Percentiles rank a stretch among this genome's conserved stretches.
These are phyloP conservation scores for Hyaena hyaena DNA, from an alignment of 2,113 vertebrate genomes.

Conservation along the genomic window DNA sequence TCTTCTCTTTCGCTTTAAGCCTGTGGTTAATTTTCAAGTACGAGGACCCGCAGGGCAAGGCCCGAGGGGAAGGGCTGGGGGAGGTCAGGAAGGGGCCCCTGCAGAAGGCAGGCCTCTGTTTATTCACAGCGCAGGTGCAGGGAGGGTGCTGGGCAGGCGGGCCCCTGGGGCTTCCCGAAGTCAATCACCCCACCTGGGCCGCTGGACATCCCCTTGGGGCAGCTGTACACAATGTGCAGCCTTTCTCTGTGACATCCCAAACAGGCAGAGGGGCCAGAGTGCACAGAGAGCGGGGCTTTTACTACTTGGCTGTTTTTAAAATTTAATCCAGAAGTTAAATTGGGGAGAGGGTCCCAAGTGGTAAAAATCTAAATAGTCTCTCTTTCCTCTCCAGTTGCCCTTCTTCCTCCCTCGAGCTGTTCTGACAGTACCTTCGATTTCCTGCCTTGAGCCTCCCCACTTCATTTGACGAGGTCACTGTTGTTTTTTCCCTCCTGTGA, in stretches of 20 bases:
- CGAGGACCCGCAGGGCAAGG: not conserved
- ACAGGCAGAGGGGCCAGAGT: conserved; percentile 36
- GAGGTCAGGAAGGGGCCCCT: conserved; percentile 41
- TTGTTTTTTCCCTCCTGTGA: conserved; percentile 72
- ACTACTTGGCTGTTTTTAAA: conserved; percentile 65
- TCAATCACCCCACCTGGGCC: conserved; percentile 58
- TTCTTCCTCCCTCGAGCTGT: not conserved
- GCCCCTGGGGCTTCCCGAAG: conserved; percentile 54
- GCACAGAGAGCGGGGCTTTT: conserved; percentile 4
- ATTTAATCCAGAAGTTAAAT: conserved; percentile 58
- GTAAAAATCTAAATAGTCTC: conserved; percentile 33
- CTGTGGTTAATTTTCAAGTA: conserved; percentile 54
- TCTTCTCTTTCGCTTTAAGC: conserved; percentile 17
- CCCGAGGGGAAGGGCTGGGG: not conserved
- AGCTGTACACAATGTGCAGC: conserved; percentile 24
- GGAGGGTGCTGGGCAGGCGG: conserved; percentile 46
- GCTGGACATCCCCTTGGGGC: not conserved
- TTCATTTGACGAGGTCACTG: conserved; percentile 52
- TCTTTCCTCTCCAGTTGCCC: conserved; percentile 19
- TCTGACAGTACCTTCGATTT: conserved; percentile 4
- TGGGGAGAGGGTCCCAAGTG: conserved; percentile 20
- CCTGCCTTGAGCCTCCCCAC: conserved; percentile 39
- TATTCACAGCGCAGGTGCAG: conserved; percentile 53
- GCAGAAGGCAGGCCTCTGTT: conserved; percentile 50
- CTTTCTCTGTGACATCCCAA: conserved; percentile 48